These are phyloP conservation scores for Pristis pectinata DNA, from an alignment of 2,797 vertebrate species.

Conservation along the genomic window DNA sequence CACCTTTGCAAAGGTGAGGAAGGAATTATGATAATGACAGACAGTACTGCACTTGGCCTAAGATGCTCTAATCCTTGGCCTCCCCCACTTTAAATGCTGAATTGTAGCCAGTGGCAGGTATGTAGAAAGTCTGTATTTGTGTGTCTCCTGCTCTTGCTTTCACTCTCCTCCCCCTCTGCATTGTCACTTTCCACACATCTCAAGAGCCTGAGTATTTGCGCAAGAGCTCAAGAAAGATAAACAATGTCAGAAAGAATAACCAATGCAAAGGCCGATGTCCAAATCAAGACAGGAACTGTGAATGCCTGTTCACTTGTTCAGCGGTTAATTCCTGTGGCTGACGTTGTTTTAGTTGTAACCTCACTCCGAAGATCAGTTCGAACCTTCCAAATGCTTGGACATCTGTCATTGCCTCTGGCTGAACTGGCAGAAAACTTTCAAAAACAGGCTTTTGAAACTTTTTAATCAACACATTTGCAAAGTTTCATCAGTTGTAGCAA, in stretches of 20 bases:
- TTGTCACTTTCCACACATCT: background rate
- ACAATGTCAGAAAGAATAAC: background rate
- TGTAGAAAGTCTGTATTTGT: background rate
- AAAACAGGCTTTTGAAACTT: background rate
- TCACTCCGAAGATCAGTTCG: background rate
- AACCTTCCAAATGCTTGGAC: background rate
- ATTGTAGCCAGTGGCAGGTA: background rate
- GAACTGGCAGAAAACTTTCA: background rate
- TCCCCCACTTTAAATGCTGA: no score
- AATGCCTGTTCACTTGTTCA: background rate
- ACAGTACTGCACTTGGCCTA: background rate
- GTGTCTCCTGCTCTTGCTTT: background rate
- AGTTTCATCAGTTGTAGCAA: background rate
- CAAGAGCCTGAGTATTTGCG: background rate
- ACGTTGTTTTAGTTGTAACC: background rate
- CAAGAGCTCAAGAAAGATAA: constrained; percentile 5
- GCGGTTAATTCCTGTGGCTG: background rate
- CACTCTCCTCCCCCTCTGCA: background rate
- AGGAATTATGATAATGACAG: background rate
- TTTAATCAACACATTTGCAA: background rate
- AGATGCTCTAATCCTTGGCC: background rate
- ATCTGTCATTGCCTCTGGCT: background rate
- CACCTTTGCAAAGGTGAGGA: background rate
- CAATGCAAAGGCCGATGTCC: background rate
- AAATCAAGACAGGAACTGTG: background rate